Evolutionary conservation across 2,797 vertebrate species (phyloP), one percentile per base, ranked within the genome.

Genomic region (Hippoglossus hippoglossus): DNA sequence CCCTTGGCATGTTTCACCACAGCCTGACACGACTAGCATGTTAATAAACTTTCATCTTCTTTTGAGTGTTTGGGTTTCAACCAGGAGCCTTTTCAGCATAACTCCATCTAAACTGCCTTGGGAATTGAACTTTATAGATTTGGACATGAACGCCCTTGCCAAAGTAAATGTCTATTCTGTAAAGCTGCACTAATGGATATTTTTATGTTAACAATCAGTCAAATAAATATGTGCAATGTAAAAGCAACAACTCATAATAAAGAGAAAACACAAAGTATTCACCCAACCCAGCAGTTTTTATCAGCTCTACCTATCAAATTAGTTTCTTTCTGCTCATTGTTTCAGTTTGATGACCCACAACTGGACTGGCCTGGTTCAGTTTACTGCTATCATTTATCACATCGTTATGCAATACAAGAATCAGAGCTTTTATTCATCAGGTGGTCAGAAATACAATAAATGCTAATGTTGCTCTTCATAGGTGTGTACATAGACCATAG

Each of bases 21-120:
- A 25, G 25, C 50, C 65, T 22, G 0, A 12, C 54, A 73, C n/a
- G 13, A 79, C 44, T 19, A 44, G 64, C 55, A 79, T 81, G 9
- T 53, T 26, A 62, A 77, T 67, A 16, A 44, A 44, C 28, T 63
- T 21, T 36, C 21, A 53, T 62, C 19, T 28, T 6, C n/a, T 60
- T 2, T 44, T 80, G 26, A 65, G 34, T 63, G 22, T 58, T 63
- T 55, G 15, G 73, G 13, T 75, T 50, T 75, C 1, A 13, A 34
- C 2, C 19, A 25, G 18, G 22, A 61, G 49, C 53, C 16, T 12
- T 36, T 49, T 58, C 0, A 18, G 5, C 10, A 16, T 11, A 11
- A 5, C 24, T 34, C 1, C 19, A 36, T 56, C 3, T 12, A 11
- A 44, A 41, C 12, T 12, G 34, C 1, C 16, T n/a, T 53, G 11